Evolutionary conservation across 2,113 vertebrate genomes (phyloP), one percentile per base, ranked within the genome.

Genomic region (Dunckerocampus dactyliophorus): DNA sequence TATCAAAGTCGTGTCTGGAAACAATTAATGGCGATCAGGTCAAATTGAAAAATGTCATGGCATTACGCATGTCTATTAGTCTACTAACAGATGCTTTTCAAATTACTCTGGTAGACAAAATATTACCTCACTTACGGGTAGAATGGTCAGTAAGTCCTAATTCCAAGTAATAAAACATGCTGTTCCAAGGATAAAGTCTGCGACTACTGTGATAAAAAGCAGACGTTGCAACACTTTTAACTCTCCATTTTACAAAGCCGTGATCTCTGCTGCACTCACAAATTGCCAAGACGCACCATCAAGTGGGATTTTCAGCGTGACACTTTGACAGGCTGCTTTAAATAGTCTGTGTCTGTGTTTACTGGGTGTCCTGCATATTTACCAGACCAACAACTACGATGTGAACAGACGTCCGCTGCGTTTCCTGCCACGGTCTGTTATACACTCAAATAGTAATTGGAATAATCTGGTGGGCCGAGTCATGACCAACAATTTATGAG

Each of bases 321-420:
- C 67, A 71, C 68, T 79, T 64, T 74, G 77, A 73, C 77, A 62
- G 46, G 59, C 54, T 20, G 59, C 61, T 77, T 67, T 51, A 62
- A 69, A 74, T 75, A n/a, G 20, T 62, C 53, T 24, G 59, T 12
- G 74, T 45, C 63, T 74, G 77, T 81, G 77, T 73, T 84, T 78
- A 81, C 73, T 8, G 34, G 53, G 42, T 28, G 51, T 1, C 16
- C 28, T 45, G 58, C 55, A 9, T 76, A 61, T 81, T 88, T 73
- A 68, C 69, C 42, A 58, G 59, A 69, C 71, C 70, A 12, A 62
- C 69, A 63, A 59, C 52, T 48, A 47, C 39, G 37, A 58, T 34
- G 19, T 65, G 61, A 22, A 63, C 65, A 64, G 74, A 80, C 74
- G 76, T 75, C 74, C 69, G 67, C 69, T n/a, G 15, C 7, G 71